Percentiles rank a stretch among this genome's conserved stretches.
Evolutionary conservation across 2,113 vertebrate genomes (phyloP).

Genomic region (Penelope pileata): DNA sequence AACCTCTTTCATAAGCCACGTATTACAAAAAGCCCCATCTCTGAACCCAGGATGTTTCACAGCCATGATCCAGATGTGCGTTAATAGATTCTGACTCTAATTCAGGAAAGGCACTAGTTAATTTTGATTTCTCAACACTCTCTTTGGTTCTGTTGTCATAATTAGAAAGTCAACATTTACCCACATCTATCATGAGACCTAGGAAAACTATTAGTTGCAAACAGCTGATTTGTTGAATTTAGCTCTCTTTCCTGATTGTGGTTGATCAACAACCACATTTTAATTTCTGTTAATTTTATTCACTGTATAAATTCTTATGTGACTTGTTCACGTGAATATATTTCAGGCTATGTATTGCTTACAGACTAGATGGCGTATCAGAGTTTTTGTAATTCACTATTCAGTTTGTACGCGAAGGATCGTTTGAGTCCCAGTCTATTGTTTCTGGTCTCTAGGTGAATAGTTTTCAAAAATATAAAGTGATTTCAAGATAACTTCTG

Average conservation of each 20-base stretch:
- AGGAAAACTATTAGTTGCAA: constrained; percentile 66
- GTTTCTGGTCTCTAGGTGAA: neutral
- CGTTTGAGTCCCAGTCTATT: constrained; percentile 1
- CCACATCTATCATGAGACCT: constrained; percentile 59
- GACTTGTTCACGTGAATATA: constrained; percentile 12
- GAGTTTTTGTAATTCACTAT: constrained; percentile 11
- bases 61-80: neutral
- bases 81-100: constrained; percentile 29
- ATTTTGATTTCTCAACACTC: constrained; percentile 44
- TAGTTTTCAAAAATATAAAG: constrained; percentile 2
- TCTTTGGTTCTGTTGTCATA: constrained; percentile 52
- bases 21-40: neutral
- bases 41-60: rapidly evolving
- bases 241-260: constrained; percentile 36
- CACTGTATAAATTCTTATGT: constrained; percentile 23
- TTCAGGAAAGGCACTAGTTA: constrained; percentile 48
- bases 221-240: constrained; percentile 65
- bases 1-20: neutral
- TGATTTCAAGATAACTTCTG: constrained; percentile 11
- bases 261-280: constrained; percentile 42
- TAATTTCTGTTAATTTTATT: constrained; percentile 57
- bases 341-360: constrained; percentile 1
- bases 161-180: constrained; percentile 71
- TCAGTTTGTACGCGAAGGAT: neutral
- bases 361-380: neutral